Percentiles rank a stretch among this genome's conserved stretches.
Conservation (phyloP, 2,797 vertebrate genomes). For the Tauraco hartlaubi region DNA sequence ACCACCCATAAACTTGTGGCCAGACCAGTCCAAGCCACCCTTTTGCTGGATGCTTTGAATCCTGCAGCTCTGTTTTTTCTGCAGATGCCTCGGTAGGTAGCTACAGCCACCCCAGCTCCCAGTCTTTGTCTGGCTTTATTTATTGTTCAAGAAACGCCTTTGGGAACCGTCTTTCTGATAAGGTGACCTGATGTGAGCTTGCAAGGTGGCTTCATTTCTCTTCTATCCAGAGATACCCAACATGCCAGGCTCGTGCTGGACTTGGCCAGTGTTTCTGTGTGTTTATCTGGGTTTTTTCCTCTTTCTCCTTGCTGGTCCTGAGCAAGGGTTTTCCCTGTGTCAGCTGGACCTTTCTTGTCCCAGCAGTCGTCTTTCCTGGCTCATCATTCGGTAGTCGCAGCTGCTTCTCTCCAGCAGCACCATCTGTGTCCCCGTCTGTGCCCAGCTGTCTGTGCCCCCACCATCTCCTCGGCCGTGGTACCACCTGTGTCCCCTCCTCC, state of each 20-base stretch:
- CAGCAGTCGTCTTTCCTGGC: background rate
- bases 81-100: rapidly evolving
- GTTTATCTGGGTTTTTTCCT: rapidly evolving
- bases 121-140: background rate
- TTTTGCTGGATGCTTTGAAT: background rate
- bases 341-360: background rate
- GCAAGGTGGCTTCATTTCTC: background rate
- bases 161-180: background rate
- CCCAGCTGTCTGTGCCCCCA: background rate
- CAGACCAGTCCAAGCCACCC: background rate
- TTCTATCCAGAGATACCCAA: background rate
- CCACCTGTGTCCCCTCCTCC: background rate
- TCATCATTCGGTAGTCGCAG: rapidly evolving
- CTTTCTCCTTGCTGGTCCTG: background rate
- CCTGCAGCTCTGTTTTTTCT: background rate
- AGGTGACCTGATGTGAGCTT: background rate
- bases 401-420: background rate
- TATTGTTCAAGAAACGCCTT: background rate
- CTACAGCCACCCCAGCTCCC: background rate
- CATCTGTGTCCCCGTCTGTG: background rate
- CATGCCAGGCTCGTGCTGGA: background rate
- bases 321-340: background rate
- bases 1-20: rapidly evolving
- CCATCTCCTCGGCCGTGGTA: rapidly evolving
- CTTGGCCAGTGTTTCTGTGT: background rate